Conservation (phyloP, 1,140 invertebrate species). For the Sycobia sp. region DNA sequence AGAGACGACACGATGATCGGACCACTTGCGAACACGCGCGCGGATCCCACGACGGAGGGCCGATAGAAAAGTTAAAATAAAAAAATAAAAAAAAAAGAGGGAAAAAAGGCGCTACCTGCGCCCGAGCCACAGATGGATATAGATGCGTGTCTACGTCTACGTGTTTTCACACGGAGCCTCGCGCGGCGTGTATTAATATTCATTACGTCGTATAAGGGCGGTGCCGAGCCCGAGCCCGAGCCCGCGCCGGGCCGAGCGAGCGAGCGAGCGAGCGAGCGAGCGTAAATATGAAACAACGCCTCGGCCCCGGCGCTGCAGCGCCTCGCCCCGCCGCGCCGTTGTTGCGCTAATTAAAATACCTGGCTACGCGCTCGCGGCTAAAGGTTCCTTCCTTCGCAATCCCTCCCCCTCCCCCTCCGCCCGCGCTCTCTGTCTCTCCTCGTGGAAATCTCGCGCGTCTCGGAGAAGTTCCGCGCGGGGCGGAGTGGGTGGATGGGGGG, state of each 20-base stretch:
- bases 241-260: too few relatives aligned
- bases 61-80: slow-evolving; percentile 1
- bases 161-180: not conserved
- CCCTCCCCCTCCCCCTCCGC: too few relatives aligned
- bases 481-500: too few relatives aligned
- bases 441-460: not conserved
- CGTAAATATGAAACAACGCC: slow-evolving; percentile 51
- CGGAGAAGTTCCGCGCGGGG: not conserved
- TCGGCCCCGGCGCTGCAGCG: slow-evolving; percentile 14
- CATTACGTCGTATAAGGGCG: slow-evolving; percentile 46
- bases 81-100: not conserved
- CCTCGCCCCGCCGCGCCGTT: too few relatives aligned
- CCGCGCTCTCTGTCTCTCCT: not conserved
- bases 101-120: not conserved
- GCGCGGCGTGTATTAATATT: slow-evolving; percentile 51
- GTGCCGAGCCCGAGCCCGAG: too few relatives aligned
- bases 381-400: slow-evolving; percentile 6
- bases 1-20: not conserved
- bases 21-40: not conserved
- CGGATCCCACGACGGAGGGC: not conserved
- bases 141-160: too few relatives aligned
- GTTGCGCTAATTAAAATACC: slow-evolving; percentile 57
- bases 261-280: slow-evolving; percentile 30
- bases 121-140: too few relatives aligned
- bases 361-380: slow-evolving; percentile 41